Evolutionary conservation across 2,113 vertebrate species (phyloP), one percentile per base, ranked within the genome.

Genomic region (Gavialis gangeticus): DNA sequence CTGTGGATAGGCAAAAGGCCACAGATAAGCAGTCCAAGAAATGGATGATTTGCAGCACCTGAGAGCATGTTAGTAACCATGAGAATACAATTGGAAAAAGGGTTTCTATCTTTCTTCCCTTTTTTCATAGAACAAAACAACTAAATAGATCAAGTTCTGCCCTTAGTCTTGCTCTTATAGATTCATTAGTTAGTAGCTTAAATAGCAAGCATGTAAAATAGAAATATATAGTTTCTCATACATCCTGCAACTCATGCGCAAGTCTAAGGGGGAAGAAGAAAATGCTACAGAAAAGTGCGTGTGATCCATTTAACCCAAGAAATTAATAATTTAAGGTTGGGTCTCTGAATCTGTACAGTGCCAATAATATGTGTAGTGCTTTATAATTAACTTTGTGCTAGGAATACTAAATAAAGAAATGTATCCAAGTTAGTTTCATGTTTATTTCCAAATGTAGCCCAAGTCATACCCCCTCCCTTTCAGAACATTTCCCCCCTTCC

Each of bases 181-280:
- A 25, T 30, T 55, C 0, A 0, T 46, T 37, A 1, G 6, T 2
- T 22, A 3, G 0, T 0, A 2, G 0, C 6, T 73, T 62, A 2
- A 5, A 46, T 75, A 28, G 64, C 19, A 21, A 25, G 22, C 55
- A 16, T 46, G 25, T 3, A 69, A 69, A 69, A 34, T n/a, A 34
- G 13, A 10, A 25, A 75, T 21, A 7, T 15, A 1, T 66, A 30
- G 24, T 15, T 87, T 0, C 3, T 62, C 21, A 15, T 16, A 67
- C 7, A 63, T 24, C 3, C 55, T 75, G 17, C 30, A 0, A 4
- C 46, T 77, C 30, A 34, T 34, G 16, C 19, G 18, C 67, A 22
- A 14, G 11, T 78, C 64, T 1, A 8, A 2, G 5, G 1, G 1
- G 1, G 6, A 3, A 21, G 12, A 17, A 34, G 28, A 12, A 73